These are phyloP conservation scores for Sturnira hondurensis DNA, from an alignment of 2,113 vertebrate species.

Conservation along the genomic window DNA sequence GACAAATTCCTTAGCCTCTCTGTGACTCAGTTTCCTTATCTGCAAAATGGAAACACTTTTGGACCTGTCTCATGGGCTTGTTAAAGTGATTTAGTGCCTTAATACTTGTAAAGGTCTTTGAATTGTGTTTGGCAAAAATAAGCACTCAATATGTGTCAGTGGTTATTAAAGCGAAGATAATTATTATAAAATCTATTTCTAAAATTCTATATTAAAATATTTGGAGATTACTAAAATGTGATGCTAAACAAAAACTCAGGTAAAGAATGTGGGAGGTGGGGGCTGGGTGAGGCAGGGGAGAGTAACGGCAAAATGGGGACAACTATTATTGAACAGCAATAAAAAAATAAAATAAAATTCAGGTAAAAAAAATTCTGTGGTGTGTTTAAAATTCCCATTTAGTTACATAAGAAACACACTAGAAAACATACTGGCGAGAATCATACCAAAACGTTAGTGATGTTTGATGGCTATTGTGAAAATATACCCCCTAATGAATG, in stretches of 20 bases:
- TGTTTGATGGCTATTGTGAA: background rate
- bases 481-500: background rate
- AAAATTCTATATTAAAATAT: background rate
- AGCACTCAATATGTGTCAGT: background rate
- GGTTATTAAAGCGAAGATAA: background rate
- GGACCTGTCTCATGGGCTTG: background rate
- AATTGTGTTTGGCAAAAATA: background rate
- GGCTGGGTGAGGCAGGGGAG: no score
- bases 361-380: background rate
- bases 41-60: background rate
- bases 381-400: background rate
- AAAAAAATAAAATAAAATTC: no score
- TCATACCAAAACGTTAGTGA: background rate
- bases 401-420: background rate
- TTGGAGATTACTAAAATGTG: background rate
- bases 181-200: background rate
- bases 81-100: background rate
- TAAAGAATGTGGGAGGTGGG: background rate
- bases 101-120: background rate
- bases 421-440: background rate
- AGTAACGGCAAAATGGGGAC: no score
- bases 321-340: no score
- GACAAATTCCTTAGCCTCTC: background rate
- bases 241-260: background rate
- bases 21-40: background rate